Base-by-base conservation (phyloP, 2,888 invertebrate genomes). In the Synanthedon formicaeformis region DNA sequence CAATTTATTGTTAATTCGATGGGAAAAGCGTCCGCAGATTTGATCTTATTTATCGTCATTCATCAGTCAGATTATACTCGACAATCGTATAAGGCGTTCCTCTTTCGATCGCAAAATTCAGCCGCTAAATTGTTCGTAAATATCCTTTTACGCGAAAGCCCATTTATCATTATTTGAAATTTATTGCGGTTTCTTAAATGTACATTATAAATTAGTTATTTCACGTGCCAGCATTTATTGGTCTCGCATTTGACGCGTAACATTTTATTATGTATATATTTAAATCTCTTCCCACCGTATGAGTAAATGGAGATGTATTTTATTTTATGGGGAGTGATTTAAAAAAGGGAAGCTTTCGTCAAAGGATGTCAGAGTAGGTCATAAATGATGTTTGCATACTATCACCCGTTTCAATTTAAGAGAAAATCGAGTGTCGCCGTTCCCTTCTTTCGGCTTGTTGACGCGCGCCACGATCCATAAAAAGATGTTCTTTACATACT, bases 1-100 rank as follows among this genome's bases (percentile, higher is more conserved):
- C 66, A 78, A 75, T 76, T 81, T 72, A 75, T 81, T 76, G 73
- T 74, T 78, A 76, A 81, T 78, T 79, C 70, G 65, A 68, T 65
- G 64, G 60, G 59, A 59, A 65, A 62, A 55, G 55, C 58, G 52
- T 58, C 59, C 55, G 58, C 56, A 57, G 63, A 67, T 69, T 71
- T 65, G 59, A 65, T 66, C 64, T 62, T 65, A 64, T 66, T 64
- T 63, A 65, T 62, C 12, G 14, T 45, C 45, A 23, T 14, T 16
- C 12, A 49, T 45, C 45, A 23, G 49, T 16, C 12, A 16, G 49
- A 49, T 51, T 40, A 41, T 13, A 51, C 12, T 50, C 50, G n/a
- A 40, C 34, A 40, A 50, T 40, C 10, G 40, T 34, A 40, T 40
- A 13, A 27, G 40, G 27, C 16, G 3, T 16, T 6, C 40, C 40